phyloP scores from a whole-genome alignment of 2,888 invertebrate species.

The Cryptocephalus primarius region DNA sequence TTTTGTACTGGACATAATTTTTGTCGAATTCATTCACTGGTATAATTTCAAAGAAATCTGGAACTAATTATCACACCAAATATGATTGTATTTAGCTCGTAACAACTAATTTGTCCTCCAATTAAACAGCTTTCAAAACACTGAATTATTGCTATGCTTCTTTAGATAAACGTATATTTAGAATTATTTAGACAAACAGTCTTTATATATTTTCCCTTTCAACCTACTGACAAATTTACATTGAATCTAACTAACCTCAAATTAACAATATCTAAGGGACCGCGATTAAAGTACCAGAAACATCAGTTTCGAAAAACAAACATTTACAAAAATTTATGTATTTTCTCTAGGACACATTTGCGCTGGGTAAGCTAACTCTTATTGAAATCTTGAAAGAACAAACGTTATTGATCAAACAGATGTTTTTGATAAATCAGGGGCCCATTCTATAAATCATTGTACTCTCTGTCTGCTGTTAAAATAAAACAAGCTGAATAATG shows the following conservation, averaged over 20 bases:
- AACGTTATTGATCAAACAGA: too few species aligned
- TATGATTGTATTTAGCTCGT: constrained; percentile 11
- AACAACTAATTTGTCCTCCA: not conserved
- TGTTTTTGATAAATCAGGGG: too few species aligned
- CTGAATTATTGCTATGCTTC: constrained; percentile 33
- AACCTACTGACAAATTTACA: constrained; percentile 28
- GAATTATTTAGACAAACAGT: constrained; percentile 28
- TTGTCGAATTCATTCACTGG: not conserved
- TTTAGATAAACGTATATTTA: constrained; percentile 21
- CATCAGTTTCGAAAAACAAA: not conserved
- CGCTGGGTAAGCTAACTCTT: too few species aligned
- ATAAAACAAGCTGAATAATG: constrained; percentile 9
- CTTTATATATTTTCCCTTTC: constrained; percentile 22
- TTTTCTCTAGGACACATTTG: too few species aligned
- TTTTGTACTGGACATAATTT: constrained; percentile 1
- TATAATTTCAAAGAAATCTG: constrained; percentile 5
- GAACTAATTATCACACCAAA: constrained; percentile 16
- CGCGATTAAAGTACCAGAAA: constrained; percentile 5
- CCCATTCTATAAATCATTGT: constrained; percentile 10
- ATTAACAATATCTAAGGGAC: constrained; percentile 4
- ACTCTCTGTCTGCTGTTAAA: constrained; percentile 8
- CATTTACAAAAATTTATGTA: too few species aligned
- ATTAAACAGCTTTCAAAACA: constrained; percentile 16
- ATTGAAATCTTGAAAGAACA: not conserved
- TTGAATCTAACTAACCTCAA: constrained; percentile 20